Evolutionary conservation across 2,113 vertebrate genomes (phyloP).

Genomic region (Dromiciops gliroides): DNA sequence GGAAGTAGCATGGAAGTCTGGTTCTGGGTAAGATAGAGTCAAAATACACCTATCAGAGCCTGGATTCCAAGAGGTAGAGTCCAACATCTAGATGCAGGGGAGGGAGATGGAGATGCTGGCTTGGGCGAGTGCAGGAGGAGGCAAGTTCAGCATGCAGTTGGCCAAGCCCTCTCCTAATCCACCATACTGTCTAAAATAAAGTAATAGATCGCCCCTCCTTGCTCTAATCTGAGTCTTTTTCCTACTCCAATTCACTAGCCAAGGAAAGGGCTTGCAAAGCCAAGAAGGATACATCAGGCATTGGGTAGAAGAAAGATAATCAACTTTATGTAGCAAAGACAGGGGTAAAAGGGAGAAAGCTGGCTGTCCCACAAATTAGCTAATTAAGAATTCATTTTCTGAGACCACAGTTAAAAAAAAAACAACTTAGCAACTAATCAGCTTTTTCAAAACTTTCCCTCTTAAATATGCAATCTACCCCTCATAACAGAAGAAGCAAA

Average conservation of each 20-base stretch:
- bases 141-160: background rate
- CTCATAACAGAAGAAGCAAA: background rate
- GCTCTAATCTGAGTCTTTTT: background rate
- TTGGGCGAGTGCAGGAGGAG: background rate
- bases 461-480: background rate
- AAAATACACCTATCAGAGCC: background rate
- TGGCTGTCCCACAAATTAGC: background rate
- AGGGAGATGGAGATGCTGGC: too few relatives aligned
- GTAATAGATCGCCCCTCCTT: background rate
- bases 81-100: background rate
- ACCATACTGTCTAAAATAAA: background rate
- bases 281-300: background rate
- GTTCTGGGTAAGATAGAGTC: background rate
- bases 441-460: background rate
- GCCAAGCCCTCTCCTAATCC: background rate
- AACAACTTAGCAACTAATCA: background rate
- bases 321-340: background rate
- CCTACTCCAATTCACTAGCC: background rate
- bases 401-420: slow-evolving; percentile 15
- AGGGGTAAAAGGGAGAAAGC: background rate
- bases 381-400: background rate
- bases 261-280: slow-evolving; percentile 23
- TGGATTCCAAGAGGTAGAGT: background rate
- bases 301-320: background rate
- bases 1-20: background rate